Evolutionary conservation across 2,888 invertebrate species (phyloP).

Genomic region (Caenorhabditis becei): DNA sequence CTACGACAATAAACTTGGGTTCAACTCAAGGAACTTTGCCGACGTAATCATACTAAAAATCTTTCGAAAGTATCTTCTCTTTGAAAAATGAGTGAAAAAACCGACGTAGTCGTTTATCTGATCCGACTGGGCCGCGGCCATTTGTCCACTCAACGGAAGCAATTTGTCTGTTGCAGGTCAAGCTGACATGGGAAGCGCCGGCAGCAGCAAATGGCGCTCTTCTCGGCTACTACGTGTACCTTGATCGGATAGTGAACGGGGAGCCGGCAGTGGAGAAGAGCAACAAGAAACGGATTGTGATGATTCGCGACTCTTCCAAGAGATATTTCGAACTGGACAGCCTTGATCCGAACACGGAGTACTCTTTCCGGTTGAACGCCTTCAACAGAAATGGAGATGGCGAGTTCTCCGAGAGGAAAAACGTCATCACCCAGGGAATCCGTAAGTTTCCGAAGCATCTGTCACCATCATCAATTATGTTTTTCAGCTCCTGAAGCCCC

Average conservation of each 20-base stretch:
- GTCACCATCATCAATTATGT: background rate
- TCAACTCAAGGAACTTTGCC: conserved; percentile 8
- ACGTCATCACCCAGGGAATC: conserved; percentile 89
- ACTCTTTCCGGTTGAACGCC: conserved; percentile 92
- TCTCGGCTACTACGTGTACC: conserved; percentile 92
- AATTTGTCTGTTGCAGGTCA: conserved; percentile 84
- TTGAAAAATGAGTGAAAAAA: conserved; percentile 45
- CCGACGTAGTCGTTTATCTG: conserved; percentile 25
- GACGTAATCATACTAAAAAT: conserved; percentile 31
- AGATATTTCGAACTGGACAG: conserved; percentile 84
- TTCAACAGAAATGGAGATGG: conserved; percentile 97
- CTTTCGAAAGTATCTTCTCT: conserved; percentile 38
- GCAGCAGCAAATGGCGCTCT: conserved; percentile 92
- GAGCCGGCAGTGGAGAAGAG: conserved; percentile 58
- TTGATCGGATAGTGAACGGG: conserved; percentile 60
- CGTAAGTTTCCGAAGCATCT: conserved; percentile 67
- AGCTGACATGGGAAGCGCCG: conserved; percentile 95
- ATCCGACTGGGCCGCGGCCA: background rate
- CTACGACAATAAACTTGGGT: background rate
- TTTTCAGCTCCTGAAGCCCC: conserved; percentile 83
- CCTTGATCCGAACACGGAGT: conserved; percentile 95
- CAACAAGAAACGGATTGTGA: conserved; percentile 54
- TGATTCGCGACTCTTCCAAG: conserved; percentile 62
- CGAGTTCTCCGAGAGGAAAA: conserved; percentile 90
- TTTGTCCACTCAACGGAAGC: conserved; percentile 21